phyloP scores from a whole-genome alignment of 2,113 vertebrate genomes.

The Aegithalos caudatus region DNA sequence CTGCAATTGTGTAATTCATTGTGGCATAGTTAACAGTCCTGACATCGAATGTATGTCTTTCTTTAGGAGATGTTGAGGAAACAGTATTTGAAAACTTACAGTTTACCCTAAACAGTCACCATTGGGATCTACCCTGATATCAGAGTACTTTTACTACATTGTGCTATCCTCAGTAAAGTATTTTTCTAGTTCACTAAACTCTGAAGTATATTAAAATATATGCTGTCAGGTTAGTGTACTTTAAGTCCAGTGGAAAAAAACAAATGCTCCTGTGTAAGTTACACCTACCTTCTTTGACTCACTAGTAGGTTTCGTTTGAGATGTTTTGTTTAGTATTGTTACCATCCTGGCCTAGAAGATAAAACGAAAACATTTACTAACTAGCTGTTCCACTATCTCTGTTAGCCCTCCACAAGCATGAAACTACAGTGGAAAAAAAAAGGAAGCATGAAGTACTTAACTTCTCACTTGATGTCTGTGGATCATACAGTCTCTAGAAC shows the following conservation, averaged over 20 bases:
- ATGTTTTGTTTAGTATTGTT: neutral
- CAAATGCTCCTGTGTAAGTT: fast-evolving
- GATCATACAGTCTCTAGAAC: constrained; percentile 4
- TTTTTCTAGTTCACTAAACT: neutral
- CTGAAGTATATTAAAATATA: neutral
- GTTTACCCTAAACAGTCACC: neutral
- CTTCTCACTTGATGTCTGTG: neutral
- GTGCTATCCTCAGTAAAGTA: neutral
- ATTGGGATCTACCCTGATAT: neutral
- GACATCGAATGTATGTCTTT: neutral
- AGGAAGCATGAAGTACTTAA: neutral
- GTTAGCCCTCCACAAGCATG: neutral
- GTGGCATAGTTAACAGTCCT: neutral
- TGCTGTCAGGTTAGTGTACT: neutral
- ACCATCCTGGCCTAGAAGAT: neutral
- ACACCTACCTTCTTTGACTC: neutral
- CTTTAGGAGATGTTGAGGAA: neutral
- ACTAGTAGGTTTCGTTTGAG: fast-evolving
- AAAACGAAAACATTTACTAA: constrained; percentile 9
- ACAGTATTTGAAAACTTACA: neutral
- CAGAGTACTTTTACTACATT: neutral
- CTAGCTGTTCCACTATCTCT: neutral
- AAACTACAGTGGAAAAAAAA: neutral
- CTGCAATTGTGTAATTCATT: neutral
- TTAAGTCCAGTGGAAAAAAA: neutral